Percentiles rank a stretch among this genome's conserved stretches.
These are phyloP conservation scores for Phyllotis vaccarum DNA, from an alignment of 2,797 vertebrate species.

Conservation along the genomic window DNA sequence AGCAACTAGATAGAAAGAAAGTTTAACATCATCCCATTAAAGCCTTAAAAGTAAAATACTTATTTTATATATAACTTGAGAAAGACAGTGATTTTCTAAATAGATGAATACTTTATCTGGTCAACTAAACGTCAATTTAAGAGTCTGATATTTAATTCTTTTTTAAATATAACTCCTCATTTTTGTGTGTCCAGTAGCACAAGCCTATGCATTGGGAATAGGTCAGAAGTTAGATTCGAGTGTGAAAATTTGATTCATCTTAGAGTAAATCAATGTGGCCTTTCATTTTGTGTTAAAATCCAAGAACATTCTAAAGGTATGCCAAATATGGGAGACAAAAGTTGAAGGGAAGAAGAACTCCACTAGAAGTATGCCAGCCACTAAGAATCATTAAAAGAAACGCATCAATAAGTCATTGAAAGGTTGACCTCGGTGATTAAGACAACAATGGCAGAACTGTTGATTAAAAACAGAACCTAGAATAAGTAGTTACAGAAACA, in stretches of 20 bases:
- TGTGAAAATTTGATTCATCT: not conserved
- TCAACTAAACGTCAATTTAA: not conserved
- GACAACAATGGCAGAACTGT: not conserved
- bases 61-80: not conserved
- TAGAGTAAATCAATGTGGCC: not conserved
- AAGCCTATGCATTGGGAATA: not conserved
- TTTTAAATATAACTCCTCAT: not conserved
- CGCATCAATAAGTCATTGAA: not conserved
- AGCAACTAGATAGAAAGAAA: not conserved
- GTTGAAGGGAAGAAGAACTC: not conserved
- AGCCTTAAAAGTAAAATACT: not conserved
- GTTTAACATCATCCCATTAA: not conserved
- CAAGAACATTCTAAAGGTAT: not conserved
- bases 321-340: constrained; percentile 3
- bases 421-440: not conserved
- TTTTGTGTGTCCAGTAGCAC: not conserved
- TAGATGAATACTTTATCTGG: not conserved
- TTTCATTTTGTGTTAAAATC: not conserved
- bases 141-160: not conserved
- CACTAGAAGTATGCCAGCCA: not conserved
- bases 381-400: not conserved
- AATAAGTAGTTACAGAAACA: not conserved
- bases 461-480: not conserved
- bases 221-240: not conserved
- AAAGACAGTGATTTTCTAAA: not conserved